A percentile compares a stretch with the other conserved stretches of the same genome.
Evolutionary conservation across 2,888 invertebrate species (phyloP).

Genomic region (Rugalucina vietnamica): DNA sequence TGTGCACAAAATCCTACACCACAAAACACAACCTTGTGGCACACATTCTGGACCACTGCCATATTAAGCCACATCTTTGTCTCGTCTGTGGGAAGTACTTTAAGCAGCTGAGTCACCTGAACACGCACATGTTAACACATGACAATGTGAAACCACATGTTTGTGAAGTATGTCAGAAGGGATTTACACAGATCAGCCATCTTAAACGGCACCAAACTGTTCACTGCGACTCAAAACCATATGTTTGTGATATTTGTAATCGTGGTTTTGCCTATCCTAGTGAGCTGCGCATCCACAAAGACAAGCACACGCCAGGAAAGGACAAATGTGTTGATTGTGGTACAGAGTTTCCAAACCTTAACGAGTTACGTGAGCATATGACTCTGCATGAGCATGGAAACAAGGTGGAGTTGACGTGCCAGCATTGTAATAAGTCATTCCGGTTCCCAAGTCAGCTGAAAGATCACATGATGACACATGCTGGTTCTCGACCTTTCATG

Average conservation of each 20-base stretch:
- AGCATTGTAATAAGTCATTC: constrained; percentile 78
- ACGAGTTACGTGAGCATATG: constrained; percentile 75
- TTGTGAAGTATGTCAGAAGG: constrained; percentile 80
- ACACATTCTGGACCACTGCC: constrained; percentile 82
- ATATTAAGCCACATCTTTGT: constrained; percentile 83
- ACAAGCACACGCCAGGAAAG: constrained; percentile 69
- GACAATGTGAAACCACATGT: constrained; percentile 81
- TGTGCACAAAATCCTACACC: constrained; percentile 82
- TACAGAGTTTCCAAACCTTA: constrained; percentile 69
- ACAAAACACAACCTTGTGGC: constrained; percentile 83
- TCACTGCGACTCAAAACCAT: constrained; percentile 78
- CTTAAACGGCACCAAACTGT: constrained; percentile 82
- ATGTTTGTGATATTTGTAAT: constrained; percentile 80
- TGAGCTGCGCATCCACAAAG: constrained; percentile 80
- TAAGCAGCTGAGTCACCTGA: constrained; percentile 82
- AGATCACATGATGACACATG: constrained; percentile 82
- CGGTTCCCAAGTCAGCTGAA: constrained; percentile 83
- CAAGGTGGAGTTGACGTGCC: constrained; percentile 71
- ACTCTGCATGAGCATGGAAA: constrained; percentile 70
- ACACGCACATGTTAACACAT: constrained; percentile 83
- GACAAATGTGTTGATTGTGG: constrained; percentile 76
- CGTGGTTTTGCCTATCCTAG: constrained; percentile 81
- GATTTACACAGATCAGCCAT: constrained; percentile 83
- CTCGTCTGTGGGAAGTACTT: constrained; percentile 83
- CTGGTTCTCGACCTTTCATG: constrained; percentile 81